Base-by-base conservation (phyloP, 2,797 vertebrate species). In the Acrossocheilus fasciatus region DNA sequence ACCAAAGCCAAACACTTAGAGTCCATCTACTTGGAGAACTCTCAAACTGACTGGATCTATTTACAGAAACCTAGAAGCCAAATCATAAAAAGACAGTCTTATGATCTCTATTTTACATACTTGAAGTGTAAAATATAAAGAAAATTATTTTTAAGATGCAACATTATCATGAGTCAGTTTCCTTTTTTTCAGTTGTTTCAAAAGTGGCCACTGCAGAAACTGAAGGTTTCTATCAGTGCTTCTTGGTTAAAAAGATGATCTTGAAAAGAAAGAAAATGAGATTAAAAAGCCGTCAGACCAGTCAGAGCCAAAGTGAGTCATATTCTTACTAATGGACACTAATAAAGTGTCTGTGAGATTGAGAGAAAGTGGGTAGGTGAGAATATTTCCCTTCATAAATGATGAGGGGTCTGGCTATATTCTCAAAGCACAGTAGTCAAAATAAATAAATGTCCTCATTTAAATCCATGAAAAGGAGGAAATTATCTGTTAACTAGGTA, bases 271-370 rank as follows among this genome's bases (percentile, higher is more conserved):
- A 12, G 36, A 39, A 26, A 59, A 74, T 74, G 17, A 36, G 41
- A 74, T 73, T 43, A 82, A 17, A 72, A 82, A 72, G 14, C 72
- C 23, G 6, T 12, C 52, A 52, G 79, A 20, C 26, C 78, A 68
- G 78, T 68, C 78, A 26, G 23, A 15, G 15, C 14, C 34, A 14
- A 73, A 82, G 39, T 30, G 36, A 73, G 43, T 83, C 50, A 62
- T 36, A 23, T 83, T 83, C 69, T 47, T 83, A 34, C 39, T 62
- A 74, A 83, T 62, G 52, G 81, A 83, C 39, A 59, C 39, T 45
- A 30, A 69, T 45, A 30, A 69, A 74, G 70, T 39, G 26, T 83
- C 69, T 34, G 26, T 26, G 9, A 3, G 69, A 73, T 2, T 72
- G 50, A 82, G 66, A 43, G 34, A 52, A 26, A 82, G 66, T 70